A percentile compares a stretch with the other conserved stretches of the same genome.
Evolutionary conservation across 2,113 vertebrate species (phyloP).

Genomic region (Romanogobio albipinnatus): DNA sequence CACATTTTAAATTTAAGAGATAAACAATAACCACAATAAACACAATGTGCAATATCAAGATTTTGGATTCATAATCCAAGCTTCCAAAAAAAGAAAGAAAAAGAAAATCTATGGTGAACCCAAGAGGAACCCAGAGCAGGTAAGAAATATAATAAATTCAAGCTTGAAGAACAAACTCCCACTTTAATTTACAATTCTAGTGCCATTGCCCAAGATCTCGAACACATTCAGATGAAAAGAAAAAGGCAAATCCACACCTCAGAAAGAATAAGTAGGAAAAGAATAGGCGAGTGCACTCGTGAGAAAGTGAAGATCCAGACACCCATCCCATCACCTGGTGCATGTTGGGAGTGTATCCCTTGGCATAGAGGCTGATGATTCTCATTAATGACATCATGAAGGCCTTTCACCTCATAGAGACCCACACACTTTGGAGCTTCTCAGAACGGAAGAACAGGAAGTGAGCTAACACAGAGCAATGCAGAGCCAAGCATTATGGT

Average conservation of each 20-base stretch:
- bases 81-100: not conserved
- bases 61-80: not conserved
- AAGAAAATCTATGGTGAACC: not conserved
- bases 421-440: not conserved
- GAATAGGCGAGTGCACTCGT: not conserved
- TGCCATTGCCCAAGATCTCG: not conserved
- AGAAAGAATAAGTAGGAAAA: not conserved
- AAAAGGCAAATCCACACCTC: not conserved
- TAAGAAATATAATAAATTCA: not conserved
- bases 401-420: not conserved
- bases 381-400: constrained; percentile 5
- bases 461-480: not conserved
- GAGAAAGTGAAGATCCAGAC: not conserved
- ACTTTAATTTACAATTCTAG: not conserved
- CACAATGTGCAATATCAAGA: not conserved
- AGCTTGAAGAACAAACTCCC: not conserved
- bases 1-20: not conserved
- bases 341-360: constrained; percentile 27
- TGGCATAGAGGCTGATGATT: constrained; percentile 55
- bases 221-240: not conserved
- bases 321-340: constrained; percentile 54
- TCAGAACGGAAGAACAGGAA: constrained; percentile 30
- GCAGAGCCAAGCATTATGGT: constrained; percentile 25
- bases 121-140: constrained; percentile 39
- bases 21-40: not conserved